phyloP scores from a whole-genome alignment of 2,113 vertebrate species.

The Pithys albifrons region DNA sequence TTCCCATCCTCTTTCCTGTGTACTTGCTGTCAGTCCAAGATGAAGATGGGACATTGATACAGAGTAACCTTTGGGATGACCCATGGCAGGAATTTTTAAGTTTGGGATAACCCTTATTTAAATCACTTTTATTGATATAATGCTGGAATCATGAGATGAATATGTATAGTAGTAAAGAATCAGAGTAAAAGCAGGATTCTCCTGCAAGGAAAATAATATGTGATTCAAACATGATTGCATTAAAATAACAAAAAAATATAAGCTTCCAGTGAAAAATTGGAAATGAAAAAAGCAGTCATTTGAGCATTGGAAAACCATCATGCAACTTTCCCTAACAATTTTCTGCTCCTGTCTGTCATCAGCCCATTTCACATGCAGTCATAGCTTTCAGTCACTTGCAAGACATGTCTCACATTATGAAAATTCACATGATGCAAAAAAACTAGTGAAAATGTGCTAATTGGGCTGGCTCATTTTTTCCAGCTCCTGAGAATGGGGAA shows the following conservation, averaged over 20 bases:
- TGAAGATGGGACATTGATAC: neutral
- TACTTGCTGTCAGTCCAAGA: neutral
- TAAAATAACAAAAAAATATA: neutral
- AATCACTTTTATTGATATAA: neutral
- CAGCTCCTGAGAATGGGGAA: neutral
- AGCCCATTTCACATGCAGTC: neutral
- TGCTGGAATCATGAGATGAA: neutral
- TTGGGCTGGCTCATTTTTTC: neutral
- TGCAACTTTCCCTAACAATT: neutral
- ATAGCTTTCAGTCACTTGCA: neutral
- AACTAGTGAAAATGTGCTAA: neutral
- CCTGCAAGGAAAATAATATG: neutral
- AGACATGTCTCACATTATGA: neutral
- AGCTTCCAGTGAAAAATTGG: neutral
- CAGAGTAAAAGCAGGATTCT: neutral
- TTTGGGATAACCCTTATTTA: neutral
- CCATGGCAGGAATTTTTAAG: neutral
- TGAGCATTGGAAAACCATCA: neutral
- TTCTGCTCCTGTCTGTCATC: neutral
- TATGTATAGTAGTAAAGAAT: neutral
- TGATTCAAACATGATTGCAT: neutral
- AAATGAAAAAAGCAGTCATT: neutral
- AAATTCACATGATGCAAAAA: neutral
- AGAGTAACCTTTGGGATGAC: neutral
- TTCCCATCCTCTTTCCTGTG: neutral